phyloP scores from a whole-genome alignment of 2,113 vertebrate species.

The Tichodroma muraria region DNA sequence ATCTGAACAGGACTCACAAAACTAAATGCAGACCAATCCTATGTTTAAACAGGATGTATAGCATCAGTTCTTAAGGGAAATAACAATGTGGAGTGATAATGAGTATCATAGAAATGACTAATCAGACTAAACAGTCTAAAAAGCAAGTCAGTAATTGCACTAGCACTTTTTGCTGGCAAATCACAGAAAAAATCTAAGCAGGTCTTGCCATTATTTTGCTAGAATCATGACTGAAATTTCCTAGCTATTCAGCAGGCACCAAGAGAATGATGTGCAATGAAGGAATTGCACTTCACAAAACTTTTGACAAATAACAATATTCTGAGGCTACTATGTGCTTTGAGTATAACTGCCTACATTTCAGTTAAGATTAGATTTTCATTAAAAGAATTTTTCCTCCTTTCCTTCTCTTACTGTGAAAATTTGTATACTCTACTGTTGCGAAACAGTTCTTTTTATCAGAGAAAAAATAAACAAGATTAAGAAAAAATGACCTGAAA shows the following conservation, averaged over 20 bases:
- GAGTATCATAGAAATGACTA: neutral
- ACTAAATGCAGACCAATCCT: slow-evolving; percentile 27
- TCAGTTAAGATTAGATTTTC: neutral
- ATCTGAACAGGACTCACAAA: slow-evolving; percentile 7
- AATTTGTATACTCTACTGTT: neutral
- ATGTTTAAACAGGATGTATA: slow-evolving; percentile 9
- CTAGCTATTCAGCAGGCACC: neutral
- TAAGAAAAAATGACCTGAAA: neutral
- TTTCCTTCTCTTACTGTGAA: neutral
- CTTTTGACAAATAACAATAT: neutral
- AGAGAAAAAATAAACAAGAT: neutral
- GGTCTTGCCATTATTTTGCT: neutral
- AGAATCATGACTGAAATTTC: neutral
- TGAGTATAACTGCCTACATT: neutral
- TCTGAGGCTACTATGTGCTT: neutral
- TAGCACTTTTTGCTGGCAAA: neutral
- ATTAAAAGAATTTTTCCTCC: neutral
- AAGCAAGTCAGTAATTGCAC: neutral
- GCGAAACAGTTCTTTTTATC: neutral
- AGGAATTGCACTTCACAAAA: neutral
- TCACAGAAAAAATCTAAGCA: neutral
- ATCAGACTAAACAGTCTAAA: neutral
- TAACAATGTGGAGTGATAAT: slow-evolving; percentile 9
- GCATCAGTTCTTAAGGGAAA: neutral
- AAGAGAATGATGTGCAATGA: neutral